Percentiles rank a stretch among this genome's conserved stretches.
Conservation (phyloP, 2,113 vertebrate genomes). For the Mionectes macconnelli region DNA sequence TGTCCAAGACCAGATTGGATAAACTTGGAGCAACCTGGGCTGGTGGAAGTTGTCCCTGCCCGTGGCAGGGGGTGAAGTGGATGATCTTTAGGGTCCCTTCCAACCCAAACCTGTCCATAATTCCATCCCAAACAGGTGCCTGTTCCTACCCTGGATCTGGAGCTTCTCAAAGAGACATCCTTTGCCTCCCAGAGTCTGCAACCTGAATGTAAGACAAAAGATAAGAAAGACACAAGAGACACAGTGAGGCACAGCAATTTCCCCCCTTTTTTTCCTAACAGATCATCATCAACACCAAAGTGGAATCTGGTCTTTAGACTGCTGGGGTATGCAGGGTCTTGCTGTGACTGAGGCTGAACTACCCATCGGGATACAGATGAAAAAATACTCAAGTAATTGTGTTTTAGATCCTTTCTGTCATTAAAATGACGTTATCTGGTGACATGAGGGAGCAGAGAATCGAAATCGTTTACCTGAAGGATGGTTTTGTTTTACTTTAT, state of each 20-base stretch:
- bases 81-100: rapidly evolving
- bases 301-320: not conserved
- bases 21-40: not conserved
- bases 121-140: not conserved
- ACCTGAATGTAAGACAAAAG: not conserved
- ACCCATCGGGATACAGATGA: not conserved
- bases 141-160: not conserved
- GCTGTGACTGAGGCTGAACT: not conserved
- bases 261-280: not conserved
- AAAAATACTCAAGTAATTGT: not conserved
- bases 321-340: not conserved
- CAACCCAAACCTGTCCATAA: not conserved
- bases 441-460: not conserved
- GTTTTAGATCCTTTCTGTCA: not conserved
- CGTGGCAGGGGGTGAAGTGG: not conserved
- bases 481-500: not conserved
- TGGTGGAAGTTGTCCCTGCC: not conserved
- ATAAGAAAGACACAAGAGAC: not conserved
- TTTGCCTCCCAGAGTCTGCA: not conserved
- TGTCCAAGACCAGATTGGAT: not conserved
- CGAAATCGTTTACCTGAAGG: not conserved
- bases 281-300: not conserved
- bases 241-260: not conserved
- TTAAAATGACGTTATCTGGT: not conserved
- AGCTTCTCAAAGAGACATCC: not conserved